Percentiles rank a stretch among this genome's conserved stretches.
phyloP scores from a whole-genome alignment of 2,797 vertebrate species.

The Epinephelus coioides region DNA sequence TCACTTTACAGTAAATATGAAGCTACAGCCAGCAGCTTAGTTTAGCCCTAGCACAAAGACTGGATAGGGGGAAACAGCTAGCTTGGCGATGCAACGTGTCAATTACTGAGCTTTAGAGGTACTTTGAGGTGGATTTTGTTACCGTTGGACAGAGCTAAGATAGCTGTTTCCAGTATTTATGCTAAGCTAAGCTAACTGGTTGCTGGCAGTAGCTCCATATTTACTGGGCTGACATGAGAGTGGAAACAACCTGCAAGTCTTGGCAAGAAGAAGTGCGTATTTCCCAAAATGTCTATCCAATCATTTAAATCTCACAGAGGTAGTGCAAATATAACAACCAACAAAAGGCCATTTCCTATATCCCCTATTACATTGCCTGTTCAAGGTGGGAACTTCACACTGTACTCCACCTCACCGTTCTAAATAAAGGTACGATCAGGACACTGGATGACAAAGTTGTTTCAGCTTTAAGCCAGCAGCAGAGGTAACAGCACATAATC shows the following conservation, averaged over 20 bases:
- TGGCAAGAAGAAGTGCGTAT: not conserved
- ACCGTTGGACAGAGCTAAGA: not conserved
- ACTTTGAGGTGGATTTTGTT: not conserved
- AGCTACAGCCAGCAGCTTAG: not conserved
- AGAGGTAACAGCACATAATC: too few species aligned
- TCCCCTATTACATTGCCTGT: too few species aligned
- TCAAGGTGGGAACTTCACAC: too few species aligned
- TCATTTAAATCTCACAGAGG: not conserved
- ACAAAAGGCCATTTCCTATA: not conserved
- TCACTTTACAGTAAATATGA: not conserved
- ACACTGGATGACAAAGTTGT: too few species aligned
- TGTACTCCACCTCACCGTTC: too few species aligned
- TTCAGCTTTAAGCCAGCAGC: too few species aligned
- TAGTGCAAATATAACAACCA: conserved; percentile 4
- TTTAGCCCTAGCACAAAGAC: not conserved
- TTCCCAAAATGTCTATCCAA: not conserved
- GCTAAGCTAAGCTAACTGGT: not conserved
- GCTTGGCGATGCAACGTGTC: not conserved
- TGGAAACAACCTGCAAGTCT: not conserved
- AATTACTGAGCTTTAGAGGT: not conserved
- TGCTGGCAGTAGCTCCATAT: not conserved
- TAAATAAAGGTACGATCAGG: too few species aligned
- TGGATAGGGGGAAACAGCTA: not conserved
- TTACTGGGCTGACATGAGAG: too few species aligned
- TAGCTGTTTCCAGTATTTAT: not conserved